phyloP scores from a whole-genome alignment of 2,113 vertebrate genomes.

The Theristicus caerulescens region DNA sequence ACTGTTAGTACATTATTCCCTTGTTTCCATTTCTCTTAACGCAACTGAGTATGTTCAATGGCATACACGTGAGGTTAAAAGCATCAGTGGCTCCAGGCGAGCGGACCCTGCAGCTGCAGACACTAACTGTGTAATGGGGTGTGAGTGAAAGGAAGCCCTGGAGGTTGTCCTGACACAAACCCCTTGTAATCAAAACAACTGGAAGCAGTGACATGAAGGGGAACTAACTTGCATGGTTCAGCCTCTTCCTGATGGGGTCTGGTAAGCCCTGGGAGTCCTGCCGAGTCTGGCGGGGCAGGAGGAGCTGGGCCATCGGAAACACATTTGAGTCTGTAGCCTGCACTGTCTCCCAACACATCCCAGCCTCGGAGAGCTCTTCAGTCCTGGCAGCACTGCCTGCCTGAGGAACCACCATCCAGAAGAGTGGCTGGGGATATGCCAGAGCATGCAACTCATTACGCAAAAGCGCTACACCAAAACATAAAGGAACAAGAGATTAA shows the following conservation, averaged over 20 bases:
- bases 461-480: not conserved
- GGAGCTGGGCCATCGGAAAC: not conserved
- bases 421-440: not conserved
- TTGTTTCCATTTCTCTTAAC: not conserved
- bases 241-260: not conserved
- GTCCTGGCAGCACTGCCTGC: not conserved
- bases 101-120: not conserved
- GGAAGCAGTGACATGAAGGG: not conserved
- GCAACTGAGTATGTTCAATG: not conserved
- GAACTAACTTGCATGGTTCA: not conserved
- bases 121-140: not conserved
- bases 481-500: slow-evolving; percentile 53
- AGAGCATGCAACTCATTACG: slow-evolving; percentile 11
- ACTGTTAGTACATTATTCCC: not conserved
- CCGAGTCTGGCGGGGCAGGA: not conserved
- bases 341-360: not conserved
- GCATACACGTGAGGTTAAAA: not conserved
- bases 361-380: not conserved
- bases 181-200: not conserved
- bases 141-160: not conserved
- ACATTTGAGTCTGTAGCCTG: not conserved
- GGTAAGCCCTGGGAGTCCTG: not conserved
- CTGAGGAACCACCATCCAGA: not conserved
- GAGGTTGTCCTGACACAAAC: not conserved
- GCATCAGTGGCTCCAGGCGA: accelerated